phyloP scores from a whole-genome alignment of 2,888 invertebrate genomes.

The Erpobdella octoculata region DNA sequence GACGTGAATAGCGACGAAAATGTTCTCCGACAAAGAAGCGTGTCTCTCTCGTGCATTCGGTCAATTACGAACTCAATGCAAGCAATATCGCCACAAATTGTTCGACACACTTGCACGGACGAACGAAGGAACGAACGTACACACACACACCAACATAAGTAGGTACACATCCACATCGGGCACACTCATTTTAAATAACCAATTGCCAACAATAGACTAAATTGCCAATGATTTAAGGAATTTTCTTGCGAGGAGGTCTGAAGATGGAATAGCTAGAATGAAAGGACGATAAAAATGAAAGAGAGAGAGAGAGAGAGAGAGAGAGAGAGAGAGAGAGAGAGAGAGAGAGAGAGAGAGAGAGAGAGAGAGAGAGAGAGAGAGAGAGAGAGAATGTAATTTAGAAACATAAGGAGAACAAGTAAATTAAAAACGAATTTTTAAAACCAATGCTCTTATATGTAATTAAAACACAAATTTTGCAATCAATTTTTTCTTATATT shows the following conservation, averaged over 20 bases:
- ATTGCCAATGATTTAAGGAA: not conserved
- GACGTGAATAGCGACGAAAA: not conserved
- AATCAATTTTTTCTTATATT: too few relatives aligned
- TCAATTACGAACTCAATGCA: too few relatives aligned
- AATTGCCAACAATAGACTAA: not conserved
- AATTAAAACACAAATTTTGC: too few relatives aligned
- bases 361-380: slow-evolving; percentile 7
- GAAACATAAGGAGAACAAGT: not conserved
- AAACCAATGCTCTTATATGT: too few relatives aligned
- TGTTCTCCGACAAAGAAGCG: not conserved
- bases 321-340: not conserved
- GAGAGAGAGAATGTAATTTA: not conserved
- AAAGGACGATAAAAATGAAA: not conserved
- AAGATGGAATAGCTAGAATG: too few relatives aligned
- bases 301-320: not conserved
- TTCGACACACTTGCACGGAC: not conserved
- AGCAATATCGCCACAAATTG: not conserved
- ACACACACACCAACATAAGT: too few relatives aligned
- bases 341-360: not conserved
- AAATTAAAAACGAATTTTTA: too few relatives aligned
- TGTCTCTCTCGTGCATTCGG: not conserved
- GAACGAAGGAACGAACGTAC: not conserved
- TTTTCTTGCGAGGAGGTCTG: not conserved
- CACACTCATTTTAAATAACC: not conserved
- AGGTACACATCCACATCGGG: too few relatives aligned